These are phyloP conservation scores for Hyphantria cunea DNA, from an alignment of 1,140 invertebrate species.

Conservation along the genomic window DNA sequence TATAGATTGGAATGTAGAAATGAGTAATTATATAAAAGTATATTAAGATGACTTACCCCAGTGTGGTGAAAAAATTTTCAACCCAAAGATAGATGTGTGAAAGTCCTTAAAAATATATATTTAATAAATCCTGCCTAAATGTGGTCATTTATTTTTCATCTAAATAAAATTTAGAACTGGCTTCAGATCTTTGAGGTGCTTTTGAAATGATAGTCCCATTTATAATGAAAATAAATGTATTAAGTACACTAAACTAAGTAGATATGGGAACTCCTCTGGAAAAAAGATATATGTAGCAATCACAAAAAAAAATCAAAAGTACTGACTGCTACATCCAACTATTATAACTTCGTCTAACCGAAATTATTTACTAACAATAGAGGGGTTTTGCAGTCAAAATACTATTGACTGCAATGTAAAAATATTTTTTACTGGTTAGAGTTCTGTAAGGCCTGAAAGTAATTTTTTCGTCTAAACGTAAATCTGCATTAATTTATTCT, in stretches of 20 bases:
- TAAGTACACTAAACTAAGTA: not conserved
- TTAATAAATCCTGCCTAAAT: constrained; percentile 3
- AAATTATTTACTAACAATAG: too few species aligned
- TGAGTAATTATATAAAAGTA: not conserved
- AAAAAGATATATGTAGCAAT: too few species aligned
- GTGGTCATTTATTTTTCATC: constrained; percentile 6
- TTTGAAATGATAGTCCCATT: constrained; percentile 20
- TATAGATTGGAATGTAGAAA: constrained; percentile 8
- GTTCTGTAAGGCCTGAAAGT: too few species aligned
- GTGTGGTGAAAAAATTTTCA: not conserved
- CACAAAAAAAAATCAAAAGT: too few species aligned
- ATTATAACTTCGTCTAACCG: too few species aligned
- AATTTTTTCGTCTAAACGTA: constrained; percentile 3
- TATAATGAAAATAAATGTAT: constrained; percentile 4
- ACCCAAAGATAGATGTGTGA: not conserved
- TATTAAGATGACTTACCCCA: not conserved
- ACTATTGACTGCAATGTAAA: too few species aligned
- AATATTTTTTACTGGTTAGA: too few species aligned
- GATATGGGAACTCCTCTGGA: too few species aligned
- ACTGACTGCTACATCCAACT: too few species aligned
- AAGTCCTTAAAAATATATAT: constrained; percentile 6
- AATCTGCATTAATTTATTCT: too few species aligned
- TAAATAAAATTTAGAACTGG: constrained; percentile 15
- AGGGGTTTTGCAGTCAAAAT: too few species aligned
- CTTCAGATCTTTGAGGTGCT: constrained; percentile 20